Evolutionary conservation across 2,113 vertebrate genomes (phyloP), one percentile per base, ranked within the genome.

Genomic region (Budorcas taxicolor): DNA sequence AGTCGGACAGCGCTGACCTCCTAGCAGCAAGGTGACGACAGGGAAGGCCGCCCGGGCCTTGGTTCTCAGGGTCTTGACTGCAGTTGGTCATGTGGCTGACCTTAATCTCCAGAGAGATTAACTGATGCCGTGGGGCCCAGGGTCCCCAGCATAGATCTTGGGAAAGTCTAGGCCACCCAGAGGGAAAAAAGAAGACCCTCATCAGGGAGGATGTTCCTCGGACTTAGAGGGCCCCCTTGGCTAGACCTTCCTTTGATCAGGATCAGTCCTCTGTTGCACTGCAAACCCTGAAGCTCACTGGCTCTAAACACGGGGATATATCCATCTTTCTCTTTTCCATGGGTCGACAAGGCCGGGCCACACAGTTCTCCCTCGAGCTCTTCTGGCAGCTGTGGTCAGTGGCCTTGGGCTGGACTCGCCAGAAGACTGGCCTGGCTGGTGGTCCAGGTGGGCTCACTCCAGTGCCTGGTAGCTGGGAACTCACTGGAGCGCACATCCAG

Each of bases 401-500:
- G 84, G 67, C 62, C 16, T 53, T 4, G n/a, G 45, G 45, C 57
- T 17, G 1, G 53, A 21, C 12, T 64, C 6, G 0, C 3, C 1
- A 1, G 50, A 71, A 71, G 23, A 10, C 31, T 15, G 12, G 23
- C 50, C 50, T 11, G 60, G 57, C 71, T 40, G 43, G 43, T 57
- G 19, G 2, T 84, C 25, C 58, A 1, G 3, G 10, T 12, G n/a
- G 55, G 82, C 83, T 47, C 31, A 7, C 36, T 52, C 29, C 12
- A 1, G 2, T 6, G 11, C 33, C 23, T 36, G 74, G 82, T 13
- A 7, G 23, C 6, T 16, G 62, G 80, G 78, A 25, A 4, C 52
- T 57, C 31, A 3, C 15, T 3, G 5, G 74, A 29, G 14, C 1
- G 1, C 17, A 23, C 52, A 0, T 17, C 0, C 4, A n/a, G 17